Conservation (phyloP, 2,888 invertebrate species). For the Nemurella pictetii region DNA sequence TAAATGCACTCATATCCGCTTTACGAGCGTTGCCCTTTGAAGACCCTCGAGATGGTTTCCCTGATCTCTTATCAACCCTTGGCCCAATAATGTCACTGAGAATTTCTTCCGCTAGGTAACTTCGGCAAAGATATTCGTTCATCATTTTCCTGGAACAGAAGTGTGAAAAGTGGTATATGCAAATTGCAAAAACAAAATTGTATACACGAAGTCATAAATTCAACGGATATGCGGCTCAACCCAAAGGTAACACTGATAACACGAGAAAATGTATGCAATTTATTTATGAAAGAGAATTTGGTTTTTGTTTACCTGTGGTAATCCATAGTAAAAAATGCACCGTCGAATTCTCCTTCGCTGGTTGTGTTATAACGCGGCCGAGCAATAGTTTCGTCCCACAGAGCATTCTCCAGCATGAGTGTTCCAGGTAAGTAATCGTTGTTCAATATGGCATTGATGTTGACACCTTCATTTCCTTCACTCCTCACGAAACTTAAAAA, state of each 20-base stretch:
- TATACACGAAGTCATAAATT: too few relatives aligned
- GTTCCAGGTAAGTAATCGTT: conserved; percentile 38
- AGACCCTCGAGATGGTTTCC: conserved; percentile 47
- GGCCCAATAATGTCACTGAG: conserved; percentile 62
- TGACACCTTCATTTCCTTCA: background rate
- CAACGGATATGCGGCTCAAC: too few relatives aligned
- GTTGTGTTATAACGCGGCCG: background rate
- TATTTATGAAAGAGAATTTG: background rate
- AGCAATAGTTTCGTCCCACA: conserved; percentile 5
- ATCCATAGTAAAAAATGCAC: conserved; percentile 41
- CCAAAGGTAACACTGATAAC: background rate
- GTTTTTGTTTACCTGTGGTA: conserved; percentile 40
- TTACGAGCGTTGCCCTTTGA: conserved; percentile 33
- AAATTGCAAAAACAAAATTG: too few relatives aligned
- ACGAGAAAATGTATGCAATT: background rate
- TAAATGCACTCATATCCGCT: conserved; percentile 51
- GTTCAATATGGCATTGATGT: conserved; percentile 37
- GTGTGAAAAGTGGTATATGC: too few relatives aligned
- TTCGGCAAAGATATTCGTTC: conserved; percentile 77
- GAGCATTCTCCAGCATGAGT: conserved; percentile 31
- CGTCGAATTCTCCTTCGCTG: conserved; percentile 32
- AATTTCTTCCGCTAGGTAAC: conserved; percentile 73
- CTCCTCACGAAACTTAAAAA: background rate
- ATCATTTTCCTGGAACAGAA: conserved; percentile 66
- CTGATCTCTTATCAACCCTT: conserved; percentile 54